Conservation (phyloP, 2,113 vertebrate species). For the Archilochus colubris region DNA sequence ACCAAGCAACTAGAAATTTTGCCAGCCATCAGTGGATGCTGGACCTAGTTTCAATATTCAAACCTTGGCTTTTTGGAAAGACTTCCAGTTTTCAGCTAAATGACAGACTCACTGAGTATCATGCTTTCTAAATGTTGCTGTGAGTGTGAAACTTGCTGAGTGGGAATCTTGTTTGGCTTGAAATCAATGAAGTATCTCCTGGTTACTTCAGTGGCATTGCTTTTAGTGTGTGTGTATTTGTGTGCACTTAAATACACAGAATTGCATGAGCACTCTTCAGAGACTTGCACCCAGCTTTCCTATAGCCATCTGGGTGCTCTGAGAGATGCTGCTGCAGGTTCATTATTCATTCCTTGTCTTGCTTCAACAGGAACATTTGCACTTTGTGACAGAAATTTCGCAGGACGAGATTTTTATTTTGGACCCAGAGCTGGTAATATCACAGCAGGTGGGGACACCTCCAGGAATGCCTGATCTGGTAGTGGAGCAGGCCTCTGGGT, state of each 20-base stretch:
- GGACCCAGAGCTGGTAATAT: slow-evolving; percentile 85
- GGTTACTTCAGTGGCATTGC: not conserved
- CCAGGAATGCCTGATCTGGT: slow-evolving; percentile 95
- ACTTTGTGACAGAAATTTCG: slow-evolving; percentile 98
- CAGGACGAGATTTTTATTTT: slow-evolving; percentile 98
- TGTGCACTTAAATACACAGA: not conserved
- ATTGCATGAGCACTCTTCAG: not conserved
- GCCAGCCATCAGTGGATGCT: not conserved
- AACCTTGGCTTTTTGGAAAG: not conserved
- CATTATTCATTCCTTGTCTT: not conserved
- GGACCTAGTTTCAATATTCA: not conserved
- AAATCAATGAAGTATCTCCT: not conserved
- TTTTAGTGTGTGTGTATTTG: not conserved
- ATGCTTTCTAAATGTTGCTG: not conserved
- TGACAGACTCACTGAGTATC: not conserved
- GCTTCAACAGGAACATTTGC: slow-evolving; percentile 90
- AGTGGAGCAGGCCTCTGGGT: slow-evolving; percentile 90
- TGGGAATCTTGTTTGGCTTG: not conserved
- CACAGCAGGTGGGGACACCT: slow-evolving; percentile 75
- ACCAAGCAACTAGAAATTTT: not conserved
- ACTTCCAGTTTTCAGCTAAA: not conserved
- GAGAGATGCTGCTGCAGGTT: not conserved
- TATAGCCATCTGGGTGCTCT: not conserved
- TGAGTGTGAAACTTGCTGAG: not conserved
- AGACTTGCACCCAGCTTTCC: not conserved